Base-by-base conservation (phyloP, 2,888 invertebrate species). In the Sinopyrophorus schimmeli region DNA sequence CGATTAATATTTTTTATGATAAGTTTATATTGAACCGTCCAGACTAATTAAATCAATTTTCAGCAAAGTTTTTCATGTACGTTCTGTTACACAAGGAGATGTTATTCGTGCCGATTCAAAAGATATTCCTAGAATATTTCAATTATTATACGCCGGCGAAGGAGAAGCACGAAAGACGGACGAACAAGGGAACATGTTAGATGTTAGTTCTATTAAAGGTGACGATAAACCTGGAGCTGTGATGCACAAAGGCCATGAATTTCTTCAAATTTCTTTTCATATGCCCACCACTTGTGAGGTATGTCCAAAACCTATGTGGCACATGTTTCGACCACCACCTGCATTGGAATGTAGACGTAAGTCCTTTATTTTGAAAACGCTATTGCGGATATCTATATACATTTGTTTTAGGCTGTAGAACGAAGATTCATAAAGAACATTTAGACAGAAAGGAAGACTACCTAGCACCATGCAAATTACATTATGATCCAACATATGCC, bases 241-340 rank as follows among this genome's bases (percentile, higher is more conserved):
- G 59, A 80, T 82, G 64, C 84, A 92, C 71, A 93, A 93, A 74
- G 90, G 97, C 7, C 98, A 99, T 77, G 97, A 97, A 76, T 91
- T 98, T 71, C 83, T 96, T 57, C 89, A 91, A 74, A 92, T 98
- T 68, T 92, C 92, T 63, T 98, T 92, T 77, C 96, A 98, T 76
- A 97, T 96, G 86, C 97, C 98, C 43, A 95, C 97, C 6, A 89
- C 92, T 61, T 99, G 98, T 78, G 98, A 98, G 78, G 89, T 93
- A 61, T 99, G 99, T 80, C 87, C 93, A 57, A 94, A 93, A 69
- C 95, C 95, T 65, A 81, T 98, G 63, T 98, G 95, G 92, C 89
- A 96, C 76, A 89, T 98, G 87, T 90, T 99, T 76, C 87, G 95
- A 68, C 98, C 98, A 60, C 97, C 98, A 55, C 92, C 93, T 60